phyloP scores from a whole-genome alignment of 2,888 invertebrate species.

The Temnothorax rugatulus region DNA sequence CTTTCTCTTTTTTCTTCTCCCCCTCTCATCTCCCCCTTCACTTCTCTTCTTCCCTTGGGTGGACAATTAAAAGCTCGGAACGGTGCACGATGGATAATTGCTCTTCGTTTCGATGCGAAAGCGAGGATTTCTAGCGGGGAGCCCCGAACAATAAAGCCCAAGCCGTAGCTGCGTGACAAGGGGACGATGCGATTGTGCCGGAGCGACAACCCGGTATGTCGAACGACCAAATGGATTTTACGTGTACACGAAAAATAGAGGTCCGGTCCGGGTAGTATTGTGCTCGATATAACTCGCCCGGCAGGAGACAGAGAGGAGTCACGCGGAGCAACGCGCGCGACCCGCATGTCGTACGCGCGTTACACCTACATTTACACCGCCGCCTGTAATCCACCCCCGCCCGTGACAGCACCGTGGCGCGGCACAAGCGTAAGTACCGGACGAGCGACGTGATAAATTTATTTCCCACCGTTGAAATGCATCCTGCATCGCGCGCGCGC shows the following conservation, averaged over 20 bases:
- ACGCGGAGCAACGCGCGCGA: slow-evolving; percentile 62
- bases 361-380: slow-evolving; percentile 65
- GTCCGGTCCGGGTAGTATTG: slow-evolving; percentile 61
- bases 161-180: slow-evolving; percentile 69
- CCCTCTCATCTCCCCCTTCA: neutral
- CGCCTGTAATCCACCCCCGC: slow-evolving; percentile 63
- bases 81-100: slow-evolving; percentile 75
- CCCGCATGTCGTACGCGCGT: slow-evolving; percentile 68
- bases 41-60: slow-evolving; percentile 7
- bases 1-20: too few species aligned
- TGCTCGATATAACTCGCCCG: slow-evolving; percentile 67
- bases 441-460: slow-evolving; percentile 67
- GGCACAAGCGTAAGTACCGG: slow-evolving; percentile 51
- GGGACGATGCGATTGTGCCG: slow-evolving; percentile 75
- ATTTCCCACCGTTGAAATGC: slow-evolving; percentile 56
- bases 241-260: slow-evolving; percentile 79
- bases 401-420: slow-evolving; percentile 30
- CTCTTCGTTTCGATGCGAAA: slow-evolving; percentile 77
- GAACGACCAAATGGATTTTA: slow-evolving; percentile 79
- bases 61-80: slow-evolving; percentile 77
- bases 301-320: slow-evolving; percentile 56
- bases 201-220: slow-evolving; percentile 77
- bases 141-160: slow-evolving; percentile 73
- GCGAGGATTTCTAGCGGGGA: slow-evolving; percentile 74
- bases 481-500: slow-evolving; percentile 32